Evolutionary conservation across 2,113 vertebrate species (phyloP), one percentile per base, ranked within the genome.

Genomic region (Caranx melampygus): DNA sequence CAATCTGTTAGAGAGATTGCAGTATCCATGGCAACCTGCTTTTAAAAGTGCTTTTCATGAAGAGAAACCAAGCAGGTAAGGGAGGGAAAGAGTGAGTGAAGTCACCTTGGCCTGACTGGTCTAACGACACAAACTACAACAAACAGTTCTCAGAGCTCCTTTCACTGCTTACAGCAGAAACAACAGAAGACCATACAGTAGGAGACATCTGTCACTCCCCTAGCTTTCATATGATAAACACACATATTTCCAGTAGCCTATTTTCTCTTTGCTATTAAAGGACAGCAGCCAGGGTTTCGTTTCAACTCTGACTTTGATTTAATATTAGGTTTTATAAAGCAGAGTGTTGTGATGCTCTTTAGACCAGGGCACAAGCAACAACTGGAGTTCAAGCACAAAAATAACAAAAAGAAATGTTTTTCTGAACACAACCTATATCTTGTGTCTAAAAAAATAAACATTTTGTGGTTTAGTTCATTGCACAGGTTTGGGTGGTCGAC

Each of bases 21-120:
- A 37, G 93, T 94, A 88, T 86, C 92, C 90, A 93, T 92, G 87
- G 89, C 72, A 93, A 94, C 91, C 49, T 80, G 87, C 83, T 88
- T 89, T 91, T 91, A 84, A 92, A 91, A 89, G 91, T 87, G 84
- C 75, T 92, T 87, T 90, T 89, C 82, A 82, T 83, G 73, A 80
- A 64, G 79, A 85, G 78, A 84, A 66, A 78, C 67, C 31, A 54
- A 76, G 77, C 75, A 82, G 82, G 88, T 79, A 44, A 82, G 79
- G 68, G 51, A 85, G 84, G 76, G 47, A 75, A 64, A 34, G 57
- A 62, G 67, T 2, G 8, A 31, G 75, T 57, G 63, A 81, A 86
- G 85, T 91, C 85, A 90, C 88, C 88, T 85, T 87, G 89, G 82
- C 84, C 86, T 64, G 77, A 81, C 68, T 57, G 76, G 60, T 55